Conservation (phyloP, 2,113 vertebrate species). For the Poeciliopsis retropinna region DNA sequence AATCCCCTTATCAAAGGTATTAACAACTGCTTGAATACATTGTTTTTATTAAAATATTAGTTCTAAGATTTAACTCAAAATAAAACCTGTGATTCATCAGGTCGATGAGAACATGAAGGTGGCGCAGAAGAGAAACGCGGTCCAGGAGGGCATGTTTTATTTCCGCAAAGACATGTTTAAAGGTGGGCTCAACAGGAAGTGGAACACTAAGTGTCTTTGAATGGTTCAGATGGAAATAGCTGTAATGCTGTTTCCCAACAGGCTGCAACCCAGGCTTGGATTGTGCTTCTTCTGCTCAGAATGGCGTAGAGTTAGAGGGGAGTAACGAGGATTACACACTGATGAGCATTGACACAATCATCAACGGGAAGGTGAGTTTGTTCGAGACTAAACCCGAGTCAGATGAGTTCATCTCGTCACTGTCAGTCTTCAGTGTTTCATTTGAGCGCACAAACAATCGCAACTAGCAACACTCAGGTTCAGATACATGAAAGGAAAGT, state of each 20-base stretch:
- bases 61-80: neutral
- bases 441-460: too few relatives aligned
- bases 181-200: constrained; percentile 75
- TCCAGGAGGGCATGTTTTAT: constrained; percentile 92
- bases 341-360: constrained; percentile 99
- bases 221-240: neutral
- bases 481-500: neutral
- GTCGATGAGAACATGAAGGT: constrained; percentile 98
- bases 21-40: neutral
- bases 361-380: constrained; percentile 92
- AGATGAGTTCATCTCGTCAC: neutral
- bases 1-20: constrained; percentile 96
- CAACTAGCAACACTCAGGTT: neutral
- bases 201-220: neutral
- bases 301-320: constrained; percentile 76
- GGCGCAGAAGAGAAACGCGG: constrained; percentile 94
- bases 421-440: neutral
- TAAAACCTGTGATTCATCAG: constrained; percentile 68
- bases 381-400: neutral
- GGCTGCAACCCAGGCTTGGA: constrained; percentile 89
- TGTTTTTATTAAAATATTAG: neutral
- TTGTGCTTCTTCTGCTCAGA: constrained; percentile 81
- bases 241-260: constrained; percentile 49
- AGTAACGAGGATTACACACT: constrained; percentile 86
- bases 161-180: constrained; percentile 97